Percentiles rank a stretch among this genome's conserved stretches.
Conservation (phyloP, 2,888 invertebrate genomes). For the Rhagonycha fulva region DNA sequence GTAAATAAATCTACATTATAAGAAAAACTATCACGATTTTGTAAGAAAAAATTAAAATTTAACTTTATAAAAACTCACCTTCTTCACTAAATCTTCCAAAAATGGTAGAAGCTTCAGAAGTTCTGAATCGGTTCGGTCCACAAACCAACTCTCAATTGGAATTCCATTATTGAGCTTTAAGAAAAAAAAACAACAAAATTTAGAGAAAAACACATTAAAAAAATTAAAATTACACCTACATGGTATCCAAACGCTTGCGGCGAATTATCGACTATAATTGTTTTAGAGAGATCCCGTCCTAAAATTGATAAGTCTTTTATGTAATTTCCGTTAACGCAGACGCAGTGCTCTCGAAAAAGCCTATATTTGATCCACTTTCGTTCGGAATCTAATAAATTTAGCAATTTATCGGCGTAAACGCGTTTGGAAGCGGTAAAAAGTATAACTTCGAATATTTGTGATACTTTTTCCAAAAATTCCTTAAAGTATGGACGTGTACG, state of each 20-base stretch:
- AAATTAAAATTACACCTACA: conserved; percentile 54
- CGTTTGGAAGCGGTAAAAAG: conserved; percentile 95
- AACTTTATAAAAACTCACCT: conserved; percentile 73
- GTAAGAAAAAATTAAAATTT: no score
- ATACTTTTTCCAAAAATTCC: conserved; percentile 87
- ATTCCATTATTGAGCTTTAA: conserved; percentile 90
- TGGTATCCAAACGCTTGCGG: conserved; percentile 94
- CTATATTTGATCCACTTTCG: conserved; percentile 89
- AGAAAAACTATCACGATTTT: no score
- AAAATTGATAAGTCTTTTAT: conserved; percentile 94
- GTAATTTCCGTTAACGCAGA: conserved; percentile 94
- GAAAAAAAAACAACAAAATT: conserved; percentile 59
- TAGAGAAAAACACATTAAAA: conserved; percentile 22
- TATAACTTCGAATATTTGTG: conserved; percentile 88
- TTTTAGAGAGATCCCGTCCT: conserved; percentile 87
- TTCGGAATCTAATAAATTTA: conserved; percentile 89
- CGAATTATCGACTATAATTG: conserved; percentile 86
- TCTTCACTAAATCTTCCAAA: conserved; percentile 80
- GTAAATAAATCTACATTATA: not conserved
- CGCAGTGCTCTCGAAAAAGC: conserved; percentile 93
- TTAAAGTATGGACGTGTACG: conserved; percentile 89
- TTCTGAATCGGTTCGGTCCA: conserved; percentile 86
- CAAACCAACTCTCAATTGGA: conserved; percentile 97
- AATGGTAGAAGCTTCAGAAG: conserved; percentile 90
- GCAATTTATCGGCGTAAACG: conserved; percentile 91